These are phyloP conservation scores for Vimba vimba DNA, from an alignment of 2,113 vertebrate species.

Conservation along the genomic window DNA sequence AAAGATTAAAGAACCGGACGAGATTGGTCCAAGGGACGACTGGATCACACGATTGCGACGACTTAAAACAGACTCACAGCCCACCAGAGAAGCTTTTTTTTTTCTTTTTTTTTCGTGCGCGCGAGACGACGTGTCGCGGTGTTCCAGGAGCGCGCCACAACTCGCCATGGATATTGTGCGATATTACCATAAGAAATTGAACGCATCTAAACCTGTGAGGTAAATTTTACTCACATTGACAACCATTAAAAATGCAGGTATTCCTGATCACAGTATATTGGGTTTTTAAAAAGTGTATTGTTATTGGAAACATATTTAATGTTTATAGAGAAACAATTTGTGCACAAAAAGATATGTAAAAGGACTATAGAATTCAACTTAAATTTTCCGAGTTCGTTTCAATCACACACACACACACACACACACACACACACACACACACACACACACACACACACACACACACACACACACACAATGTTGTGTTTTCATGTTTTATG, in stretches of 20 bases:
- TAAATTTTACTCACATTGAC: neutral
- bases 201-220: neutral
- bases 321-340: neutral
- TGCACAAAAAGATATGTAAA: neutral
- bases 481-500: no score
- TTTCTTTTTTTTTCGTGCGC: neutral
- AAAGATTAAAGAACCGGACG: conserved; percentile 54
- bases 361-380: neutral
- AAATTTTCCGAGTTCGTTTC: neutral
- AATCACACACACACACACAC: neutral
- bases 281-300: neutral
- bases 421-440: no score
- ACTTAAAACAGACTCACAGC: conserved; percentile 44
- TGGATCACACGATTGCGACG: conserved; percentile 50
- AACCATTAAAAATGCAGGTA: neutral
- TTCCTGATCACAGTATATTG: no score
- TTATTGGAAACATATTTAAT: neutral
- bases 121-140: neutral
- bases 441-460: no score
- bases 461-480: no score
- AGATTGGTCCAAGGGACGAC: conserved; percentile 57
- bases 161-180: neutral
- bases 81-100: conserved; percentile 46
- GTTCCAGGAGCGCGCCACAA: neutral
- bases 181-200: neutral